A percentile compares a stretch with the other conserved stretches of the same genome.
Conservation (phyloP, 64 coral and sea anemone genomes). For the Montipora cactus region DNA sequence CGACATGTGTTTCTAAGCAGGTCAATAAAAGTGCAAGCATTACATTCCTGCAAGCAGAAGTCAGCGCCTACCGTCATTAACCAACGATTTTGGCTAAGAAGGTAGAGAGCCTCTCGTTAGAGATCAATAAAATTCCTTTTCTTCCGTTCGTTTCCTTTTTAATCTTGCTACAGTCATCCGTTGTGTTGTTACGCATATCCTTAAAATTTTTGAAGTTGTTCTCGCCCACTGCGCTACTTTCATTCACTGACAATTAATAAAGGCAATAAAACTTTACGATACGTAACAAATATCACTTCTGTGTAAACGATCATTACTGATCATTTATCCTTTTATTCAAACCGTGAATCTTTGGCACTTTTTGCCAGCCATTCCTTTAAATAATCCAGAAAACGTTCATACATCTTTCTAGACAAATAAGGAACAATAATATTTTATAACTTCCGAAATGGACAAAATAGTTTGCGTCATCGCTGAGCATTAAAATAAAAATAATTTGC, state of each 20-base stretch:
- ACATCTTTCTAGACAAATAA: neutral
- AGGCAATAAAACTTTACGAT: neutral
- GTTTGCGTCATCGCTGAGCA: slow-evolving; percentile 26
- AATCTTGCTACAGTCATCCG: neutral
- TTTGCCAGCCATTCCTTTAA: neutral
- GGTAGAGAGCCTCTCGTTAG: too few relatives aligned
- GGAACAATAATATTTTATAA: neutral
- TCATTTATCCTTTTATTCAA: neutral
- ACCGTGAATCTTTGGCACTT: neutral
- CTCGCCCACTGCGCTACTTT: neutral
- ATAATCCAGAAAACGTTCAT: neutral
- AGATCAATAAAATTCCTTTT: too few relatives aligned
- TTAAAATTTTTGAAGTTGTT: neutral
- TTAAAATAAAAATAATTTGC: slow-evolving; percentile 31
- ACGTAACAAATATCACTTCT: neutral
- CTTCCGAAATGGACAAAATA: neutral
- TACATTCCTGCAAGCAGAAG: too few relatives aligned
- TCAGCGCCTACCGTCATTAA: too few relatives aligned
- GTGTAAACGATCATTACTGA: neutral
- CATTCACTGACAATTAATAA: neutral
- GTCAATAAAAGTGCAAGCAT: neutral
- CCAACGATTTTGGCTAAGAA: too few relatives aligned
- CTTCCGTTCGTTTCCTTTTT: too few relatives aligned
- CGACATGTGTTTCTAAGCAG: neutral
- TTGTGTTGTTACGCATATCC: neutral